phyloP scores from a whole-genome alignment of 2,888 invertebrate genomes.

The Acanthococcus lagerstroemiae region DNA sequence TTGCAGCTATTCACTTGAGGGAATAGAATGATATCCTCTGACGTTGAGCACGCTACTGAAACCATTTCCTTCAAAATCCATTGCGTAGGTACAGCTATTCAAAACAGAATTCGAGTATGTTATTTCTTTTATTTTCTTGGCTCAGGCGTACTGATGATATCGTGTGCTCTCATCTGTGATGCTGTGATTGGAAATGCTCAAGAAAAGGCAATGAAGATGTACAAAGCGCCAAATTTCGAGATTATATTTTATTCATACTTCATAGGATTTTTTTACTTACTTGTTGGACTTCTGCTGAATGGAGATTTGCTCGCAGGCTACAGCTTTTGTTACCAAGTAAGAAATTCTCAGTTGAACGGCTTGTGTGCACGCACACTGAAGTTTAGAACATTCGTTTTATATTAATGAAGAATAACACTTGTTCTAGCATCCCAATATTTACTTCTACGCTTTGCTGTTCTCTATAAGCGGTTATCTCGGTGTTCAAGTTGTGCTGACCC shows the following conservation, averaged over 20 bases:
- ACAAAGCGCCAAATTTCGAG: conserved; percentile 76
- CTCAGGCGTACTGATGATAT: conserved; percentile 68
- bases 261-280: conserved; percentile 73
- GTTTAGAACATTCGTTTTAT: not conserved
- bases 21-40: no score
- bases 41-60: no score
- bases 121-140: no score
- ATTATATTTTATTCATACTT: conserved; percentile 87
- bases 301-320: conserved; percentile 56
- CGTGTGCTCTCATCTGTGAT: conserved; percentile 80
- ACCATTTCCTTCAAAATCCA: no score
- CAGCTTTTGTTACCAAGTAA: conserved; percentile 19
- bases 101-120: no score
- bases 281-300: conserved; percentile 57
- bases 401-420: not conserved
- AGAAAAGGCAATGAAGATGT: conserved; percentile 83
- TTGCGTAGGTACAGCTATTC: no score
- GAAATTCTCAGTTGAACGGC: not conserved
- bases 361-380: no score
- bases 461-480: conserved; percentile 86
- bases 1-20: no score
- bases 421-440: conserved; percentile 54
- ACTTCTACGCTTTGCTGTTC: conserved; percentile 75
- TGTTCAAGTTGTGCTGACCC: conserved; percentile 80
- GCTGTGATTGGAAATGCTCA: conserved; percentile 95